These are phyloP conservation scores for Neocloeon triangulifer DNA, from an alignment of 1,140 invertebrate species.

Conservation along the genomic window DNA sequence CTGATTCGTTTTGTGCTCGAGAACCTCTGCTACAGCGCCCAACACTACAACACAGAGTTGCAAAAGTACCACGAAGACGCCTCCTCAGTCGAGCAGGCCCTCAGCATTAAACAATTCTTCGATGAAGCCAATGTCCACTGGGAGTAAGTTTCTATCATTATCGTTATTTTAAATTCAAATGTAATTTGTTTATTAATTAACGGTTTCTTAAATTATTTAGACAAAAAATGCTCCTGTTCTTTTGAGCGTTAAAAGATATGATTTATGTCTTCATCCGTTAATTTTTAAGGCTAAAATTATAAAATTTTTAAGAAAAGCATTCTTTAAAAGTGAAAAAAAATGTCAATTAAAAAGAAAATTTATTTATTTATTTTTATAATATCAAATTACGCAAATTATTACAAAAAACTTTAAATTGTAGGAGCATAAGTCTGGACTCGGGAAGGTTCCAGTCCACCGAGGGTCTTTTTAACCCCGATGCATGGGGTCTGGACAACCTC, in stretches of 20 bases:
- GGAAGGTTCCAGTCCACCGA: constrained; percentile 26
- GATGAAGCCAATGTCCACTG: constrained; percentile 10
- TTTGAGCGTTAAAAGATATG: no score
- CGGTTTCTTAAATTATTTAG: no score
- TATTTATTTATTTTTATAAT: no score
- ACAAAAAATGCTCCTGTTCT: no score
- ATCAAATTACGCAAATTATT: no score
- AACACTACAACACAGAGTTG: constrained; percentile 21
- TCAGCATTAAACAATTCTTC: constrained; percentile 18
- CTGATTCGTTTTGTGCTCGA: constrained; percentile 13
- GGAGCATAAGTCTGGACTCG: constrained; percentile 16
- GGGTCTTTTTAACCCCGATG: constrained; percentile 34
- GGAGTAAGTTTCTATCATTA: constrained; percentile 12
- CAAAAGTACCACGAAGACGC: constrained; percentile 13
- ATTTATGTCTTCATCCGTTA: no score
- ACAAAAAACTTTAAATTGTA: no score
- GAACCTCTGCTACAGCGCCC: constrained; percentile 25
- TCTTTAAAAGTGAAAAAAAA: no score
- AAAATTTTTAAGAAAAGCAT: no score
- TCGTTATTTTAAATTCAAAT: constrained; percentile 1
- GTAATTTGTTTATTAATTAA: constrained; percentile 3
- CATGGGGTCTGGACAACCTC: constrained; percentile 33
- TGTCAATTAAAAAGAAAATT: no score
- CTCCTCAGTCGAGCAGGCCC: constrained; percentile 13
- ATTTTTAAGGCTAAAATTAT: no score